Conservation (phyloP, 2,888 invertebrate species). For the Dasypogon diadema region DNA sequence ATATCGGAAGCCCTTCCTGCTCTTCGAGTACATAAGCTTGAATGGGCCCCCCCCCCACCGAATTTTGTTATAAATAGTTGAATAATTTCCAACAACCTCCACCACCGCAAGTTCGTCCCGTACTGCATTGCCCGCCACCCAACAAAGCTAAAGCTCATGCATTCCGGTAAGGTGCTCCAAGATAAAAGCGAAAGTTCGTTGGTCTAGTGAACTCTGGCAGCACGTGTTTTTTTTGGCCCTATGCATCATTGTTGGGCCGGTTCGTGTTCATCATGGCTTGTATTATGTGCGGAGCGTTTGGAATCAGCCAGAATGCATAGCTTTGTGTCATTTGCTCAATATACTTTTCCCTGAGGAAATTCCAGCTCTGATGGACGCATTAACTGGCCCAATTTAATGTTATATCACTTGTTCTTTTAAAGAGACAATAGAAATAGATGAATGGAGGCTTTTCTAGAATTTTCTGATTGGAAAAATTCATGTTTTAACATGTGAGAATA, state of each 20-base stretch:
- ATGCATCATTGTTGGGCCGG: neutral
- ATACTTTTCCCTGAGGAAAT: neutral
- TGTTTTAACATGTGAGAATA: too few relatives aligned
- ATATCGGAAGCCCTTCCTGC: neutral
- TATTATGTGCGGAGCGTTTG: neutral
- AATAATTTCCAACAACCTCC: slow-evolving; percentile 1
- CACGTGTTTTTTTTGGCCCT: slow-evolving; percentile 51
- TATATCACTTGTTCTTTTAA: too few relatives aligned
- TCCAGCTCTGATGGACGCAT: neutral
- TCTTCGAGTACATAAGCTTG: slow-evolving; percentile 17
- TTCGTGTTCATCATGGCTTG: slow-evolving; percentile 9
- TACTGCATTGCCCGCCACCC: neutral
- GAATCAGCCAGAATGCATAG: neutral
- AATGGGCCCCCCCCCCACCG: neutral
- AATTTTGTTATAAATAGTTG: slow-evolving; percentile 37
- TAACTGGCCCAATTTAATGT: neutral
- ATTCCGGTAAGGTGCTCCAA: slow-evolving; percentile 33
- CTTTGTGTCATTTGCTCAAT: neutral
- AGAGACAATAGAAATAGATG: too few relatives aligned
- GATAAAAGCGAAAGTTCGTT: slow-evolving; percentile 57
- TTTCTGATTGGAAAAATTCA: too few relatives aligned
- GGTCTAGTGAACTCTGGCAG: slow-evolving; percentile 55
- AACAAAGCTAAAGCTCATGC: neutral
- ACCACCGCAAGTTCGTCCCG: neutral
- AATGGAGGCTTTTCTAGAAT: too few relatives aligned